phyloP scores from a whole-genome alignment of 1,140 invertebrate species.

The Armadillidium nasatum region DNA sequence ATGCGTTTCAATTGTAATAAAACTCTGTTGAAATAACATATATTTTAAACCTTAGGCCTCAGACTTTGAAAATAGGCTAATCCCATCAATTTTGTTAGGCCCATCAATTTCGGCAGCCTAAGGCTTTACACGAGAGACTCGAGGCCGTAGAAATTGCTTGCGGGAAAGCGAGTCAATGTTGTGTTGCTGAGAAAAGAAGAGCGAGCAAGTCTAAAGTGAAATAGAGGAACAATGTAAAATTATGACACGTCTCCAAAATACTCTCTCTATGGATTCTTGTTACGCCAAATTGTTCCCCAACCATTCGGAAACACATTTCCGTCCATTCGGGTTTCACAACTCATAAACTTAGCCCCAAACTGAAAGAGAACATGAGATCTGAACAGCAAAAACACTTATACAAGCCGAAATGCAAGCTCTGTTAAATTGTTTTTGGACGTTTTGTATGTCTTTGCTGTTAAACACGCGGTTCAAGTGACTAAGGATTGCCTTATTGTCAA shows the following conservation, averaged over 20 bases:
- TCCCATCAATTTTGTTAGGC: not conserved
- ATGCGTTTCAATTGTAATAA: not conserved
- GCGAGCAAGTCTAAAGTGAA: not conserved
- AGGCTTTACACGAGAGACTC: not conserved
- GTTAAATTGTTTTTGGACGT: too few relatives aligned
- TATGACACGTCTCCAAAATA: not conserved
- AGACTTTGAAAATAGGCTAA: not conserved
- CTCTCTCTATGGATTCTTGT: constrained; percentile 3
- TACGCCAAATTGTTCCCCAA: constrained; percentile 2
- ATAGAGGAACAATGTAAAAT: constrained; percentile 12
- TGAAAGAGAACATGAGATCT: not conserved
- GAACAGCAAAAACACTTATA: too few relatives aligned
- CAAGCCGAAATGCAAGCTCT: too few relatives aligned
- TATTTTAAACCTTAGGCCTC: constrained; percentile 8
- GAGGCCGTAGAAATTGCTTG: not conserved
- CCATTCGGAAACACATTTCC: constrained; percentile 2
- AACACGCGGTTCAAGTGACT: too few relatives aligned
- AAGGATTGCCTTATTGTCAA: too few relatives aligned
- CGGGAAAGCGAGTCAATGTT: not conserved
- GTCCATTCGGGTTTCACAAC: not conserved
- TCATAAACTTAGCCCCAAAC: constrained; percentile 2
- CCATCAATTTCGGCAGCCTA: not conserved
- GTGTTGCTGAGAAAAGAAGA: not conserved
- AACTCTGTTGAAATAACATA: not conserved
- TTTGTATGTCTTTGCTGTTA: too few relatives aligned